These are phyloP conservation scores for Drosophila carrolli DNA, from an alignment of 1,140 invertebrate genomes.

Conservation along the genomic window DNA sequence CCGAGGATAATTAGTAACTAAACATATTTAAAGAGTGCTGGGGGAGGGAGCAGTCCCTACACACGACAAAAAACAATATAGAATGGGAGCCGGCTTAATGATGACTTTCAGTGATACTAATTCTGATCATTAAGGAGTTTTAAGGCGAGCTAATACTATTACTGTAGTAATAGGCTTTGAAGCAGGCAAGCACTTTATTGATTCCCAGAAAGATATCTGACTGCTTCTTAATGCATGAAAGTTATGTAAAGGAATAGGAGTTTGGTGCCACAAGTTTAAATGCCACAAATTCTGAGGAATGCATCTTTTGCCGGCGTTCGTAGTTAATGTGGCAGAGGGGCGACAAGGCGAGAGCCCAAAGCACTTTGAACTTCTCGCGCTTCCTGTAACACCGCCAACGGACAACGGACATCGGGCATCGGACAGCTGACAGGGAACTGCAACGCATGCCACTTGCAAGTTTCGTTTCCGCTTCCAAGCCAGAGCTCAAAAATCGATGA, in stretches of 20 bases:
- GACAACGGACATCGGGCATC: constrained; percentile 14
- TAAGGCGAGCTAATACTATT: no score
- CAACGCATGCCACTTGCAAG: constrained; percentile 76
- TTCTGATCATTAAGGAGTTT: neutral
- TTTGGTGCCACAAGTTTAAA: constrained; percentile 19
- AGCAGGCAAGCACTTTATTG: constrained; percentile 24
- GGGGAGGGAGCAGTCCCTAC: no score
- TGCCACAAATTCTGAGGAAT: constrained; percentile 22
- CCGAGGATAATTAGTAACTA: constrained; percentile 46
- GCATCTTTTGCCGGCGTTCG: constrained; percentile 24
- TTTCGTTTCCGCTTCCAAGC: constrained; percentile 54
- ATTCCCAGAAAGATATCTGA: constrained; percentile 12
- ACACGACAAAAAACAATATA: neutral
- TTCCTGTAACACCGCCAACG: constrained; percentile 17
- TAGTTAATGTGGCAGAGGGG: constrained; percentile 56
- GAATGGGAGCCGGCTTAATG: neutral
- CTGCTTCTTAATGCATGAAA: constrained; percentile 4
- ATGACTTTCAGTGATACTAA: constrained; percentile 2
- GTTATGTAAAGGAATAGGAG: constrained; percentile 23
- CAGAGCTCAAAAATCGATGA: constrained; percentile 49
- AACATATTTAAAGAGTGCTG: constrained; percentile 12
- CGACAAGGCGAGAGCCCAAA: constrained; percentile 4
- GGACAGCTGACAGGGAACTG: constrained; percentile 27
- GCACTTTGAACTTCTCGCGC: constrained; percentile 18
- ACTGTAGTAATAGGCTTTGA: no score